A percentile compares a stretch with the other conserved stretches of the same genome.
phyloP scores from a whole-genome alignment of 2,888 invertebrate species.

The Ectobius pallidus region DNA sequence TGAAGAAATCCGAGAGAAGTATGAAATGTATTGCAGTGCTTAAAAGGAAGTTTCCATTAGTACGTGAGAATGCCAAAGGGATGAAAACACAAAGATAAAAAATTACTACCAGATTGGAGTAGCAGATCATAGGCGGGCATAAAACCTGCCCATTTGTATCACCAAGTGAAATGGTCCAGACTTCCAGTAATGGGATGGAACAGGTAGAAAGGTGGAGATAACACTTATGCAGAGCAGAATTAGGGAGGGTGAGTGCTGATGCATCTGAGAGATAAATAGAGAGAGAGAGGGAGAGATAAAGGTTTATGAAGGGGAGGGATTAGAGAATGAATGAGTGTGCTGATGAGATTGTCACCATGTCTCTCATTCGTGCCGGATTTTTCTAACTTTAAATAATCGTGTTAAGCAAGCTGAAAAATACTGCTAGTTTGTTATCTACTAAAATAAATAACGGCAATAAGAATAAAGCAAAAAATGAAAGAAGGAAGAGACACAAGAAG shows the following conservation, averaged over 20 bases:
- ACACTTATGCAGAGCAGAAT: neutral
- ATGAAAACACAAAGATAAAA: neutral
- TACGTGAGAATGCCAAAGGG: neutral
- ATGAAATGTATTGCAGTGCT: too few relatives aligned
- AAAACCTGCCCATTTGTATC: constrained; percentile 18
- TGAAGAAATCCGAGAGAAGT: too few relatives aligned
- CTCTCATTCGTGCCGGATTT: neutral
- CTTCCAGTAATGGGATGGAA: neutral
- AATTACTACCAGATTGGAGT: neutral
- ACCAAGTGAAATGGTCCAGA: neutral
- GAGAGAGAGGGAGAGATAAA: neutral
- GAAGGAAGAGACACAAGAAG: too few relatives aligned
- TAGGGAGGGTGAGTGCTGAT: too few relatives aligned
- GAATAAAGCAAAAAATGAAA: too few relatives aligned
- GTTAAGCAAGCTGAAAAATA: too few relatives aligned
- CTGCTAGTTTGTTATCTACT: too few relatives aligned
- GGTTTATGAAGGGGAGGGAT: neutral
- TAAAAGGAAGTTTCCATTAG: constrained; percentile 13
- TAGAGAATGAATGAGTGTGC: neutral
- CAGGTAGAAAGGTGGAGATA: neutral
- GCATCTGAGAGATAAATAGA: neutral
- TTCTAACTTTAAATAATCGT: too few relatives aligned
- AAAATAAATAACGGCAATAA: too few relatives aligned
- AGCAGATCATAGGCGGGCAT: neutral
- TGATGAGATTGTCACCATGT: neutral